These are phyloP conservation scores for Drosophila paranaensis DNA, from an alignment of 2,888 invertebrate genomes.

Conservation along the genomic window DNA sequence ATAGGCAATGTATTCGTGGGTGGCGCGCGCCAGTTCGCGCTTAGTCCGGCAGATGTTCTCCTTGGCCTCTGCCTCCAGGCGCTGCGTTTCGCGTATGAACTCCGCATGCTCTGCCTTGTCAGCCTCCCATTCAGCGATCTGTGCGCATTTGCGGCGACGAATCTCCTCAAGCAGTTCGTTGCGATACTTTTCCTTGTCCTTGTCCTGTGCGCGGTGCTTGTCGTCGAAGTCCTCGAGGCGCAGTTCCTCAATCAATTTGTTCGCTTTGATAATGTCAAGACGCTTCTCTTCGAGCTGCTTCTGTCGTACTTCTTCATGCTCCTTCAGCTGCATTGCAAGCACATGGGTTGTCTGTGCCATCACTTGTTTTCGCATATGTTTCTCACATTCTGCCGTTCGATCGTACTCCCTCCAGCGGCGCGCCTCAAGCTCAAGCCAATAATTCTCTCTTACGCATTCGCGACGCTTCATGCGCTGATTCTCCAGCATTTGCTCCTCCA, in stretches of 20 bases:
- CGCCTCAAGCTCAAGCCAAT: constrained; percentile 74
- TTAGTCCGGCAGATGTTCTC: constrained; percentile 46
- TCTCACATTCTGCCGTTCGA: constrained; percentile 57
- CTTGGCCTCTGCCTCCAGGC: constrained; percentile 65
- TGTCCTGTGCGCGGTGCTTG: constrained; percentile 15
- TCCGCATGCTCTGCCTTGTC: constrained; percentile 64
- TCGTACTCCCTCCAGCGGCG: constrained; percentile 61
- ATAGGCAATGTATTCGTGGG: constrained; percentile 76
- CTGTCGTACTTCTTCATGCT: constrained; percentile 47
- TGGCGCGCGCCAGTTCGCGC: constrained; percentile 60
- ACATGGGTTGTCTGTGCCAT: constrained; percentile 54
- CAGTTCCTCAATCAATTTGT: constrained; percentile 61
- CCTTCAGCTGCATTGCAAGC: constrained; percentile 58
- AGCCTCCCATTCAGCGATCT: constrained; percentile 47
- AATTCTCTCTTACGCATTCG: constrained; percentile 65
- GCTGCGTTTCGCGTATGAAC: constrained; percentile 68
- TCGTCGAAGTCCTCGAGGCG: constrained; percentile 67
- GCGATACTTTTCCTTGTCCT: constrained; percentile 56
- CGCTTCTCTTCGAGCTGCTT: constrained; percentile 57
- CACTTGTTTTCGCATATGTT: constrained; percentile 54
- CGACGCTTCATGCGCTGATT: constrained; percentile 62
- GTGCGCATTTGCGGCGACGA: constrained; percentile 40
- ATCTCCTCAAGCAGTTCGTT: constrained; percentile 70
- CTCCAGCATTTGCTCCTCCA: constrained; percentile 81
- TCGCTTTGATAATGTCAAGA: constrained; percentile 50